phyloP scores from a whole-genome alignment of 2,888 invertebrate genomes.

The Noctua comes region DNA sequence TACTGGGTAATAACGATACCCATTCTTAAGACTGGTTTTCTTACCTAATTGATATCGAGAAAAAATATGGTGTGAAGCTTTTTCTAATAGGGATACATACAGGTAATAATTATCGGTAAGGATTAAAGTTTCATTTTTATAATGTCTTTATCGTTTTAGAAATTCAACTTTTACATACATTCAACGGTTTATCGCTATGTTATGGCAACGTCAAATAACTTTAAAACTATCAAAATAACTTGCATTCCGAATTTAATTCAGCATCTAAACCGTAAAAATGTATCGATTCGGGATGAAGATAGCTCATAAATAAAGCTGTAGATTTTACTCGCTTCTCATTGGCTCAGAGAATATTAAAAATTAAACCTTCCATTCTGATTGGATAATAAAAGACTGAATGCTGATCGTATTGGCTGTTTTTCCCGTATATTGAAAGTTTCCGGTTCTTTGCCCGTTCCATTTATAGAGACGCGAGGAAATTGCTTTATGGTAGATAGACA shows the following conservation, averaged over 20 bases:
- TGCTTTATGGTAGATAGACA: slow-evolving; percentile 26
- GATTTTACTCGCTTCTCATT: slow-evolving; percentile 16
- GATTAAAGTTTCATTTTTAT: background rate
- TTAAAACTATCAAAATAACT: slow-evolving; percentile 15
- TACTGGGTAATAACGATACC: background rate
- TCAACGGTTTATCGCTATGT: background rate
- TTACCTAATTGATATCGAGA: background rate
- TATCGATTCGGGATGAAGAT: slow-evolving; percentile 18
- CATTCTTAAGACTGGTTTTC: background rate
- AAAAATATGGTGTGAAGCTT: background rate
- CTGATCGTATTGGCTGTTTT: slow-evolving; percentile 17
- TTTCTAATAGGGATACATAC: background rate
- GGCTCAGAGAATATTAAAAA: slow-evolving; percentile 21
- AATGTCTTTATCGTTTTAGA: background rate
- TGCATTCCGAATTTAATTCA: slow-evolving; percentile 29
- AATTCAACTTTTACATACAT: background rate
- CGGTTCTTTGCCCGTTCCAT: slow-evolving; percentile 24
- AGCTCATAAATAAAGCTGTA: slow-evolving; percentile 25
- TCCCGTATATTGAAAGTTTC: slow-evolving; percentile 32
- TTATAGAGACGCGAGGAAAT: slow-evolving; percentile 37
- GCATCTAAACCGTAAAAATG: slow-evolving; percentile 10
- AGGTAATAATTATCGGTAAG: too few relatives aligned
- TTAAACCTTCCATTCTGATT: slow-evolving; percentile 16
- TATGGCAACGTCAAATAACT: slow-evolving; percentile 6
- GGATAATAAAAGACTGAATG: slow-evolving; percentile 20